Evolutionary conservation across 2,797 vertebrate species (phyloP), one percentile per base, ranked within the genome.

Genomic region (Falco biarmicus): DNA sequence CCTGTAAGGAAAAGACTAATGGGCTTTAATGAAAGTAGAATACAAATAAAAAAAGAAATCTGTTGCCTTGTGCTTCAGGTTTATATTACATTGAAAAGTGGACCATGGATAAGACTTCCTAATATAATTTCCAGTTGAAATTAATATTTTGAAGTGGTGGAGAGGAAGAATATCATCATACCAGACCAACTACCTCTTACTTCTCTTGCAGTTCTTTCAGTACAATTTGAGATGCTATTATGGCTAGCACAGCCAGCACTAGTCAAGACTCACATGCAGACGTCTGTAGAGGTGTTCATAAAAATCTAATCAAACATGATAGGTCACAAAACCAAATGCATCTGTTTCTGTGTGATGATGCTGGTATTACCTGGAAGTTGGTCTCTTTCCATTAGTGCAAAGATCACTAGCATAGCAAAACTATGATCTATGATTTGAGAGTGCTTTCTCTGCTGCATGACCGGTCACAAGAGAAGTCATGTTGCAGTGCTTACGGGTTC

Each of bases 31-130:
- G 87, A 93, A 96, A 96, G 92, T 26, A 94, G 80, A 93, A 75
- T 92, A 80, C 90, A 96, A 97, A 95, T 90, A 75, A 96, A 95
- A 96, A 95, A 86, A 45, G 50, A 96, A 96, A 88, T 95, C 68
- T 93, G 87, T 78, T 93, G 73, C 84, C 74, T 93, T 97, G 59
- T 93, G 77, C 82, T 96, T 96, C 83, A 93, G 66, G 54, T 94
- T 95, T 91, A 75, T 73, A 79, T 83, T 94, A 90, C 48, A 70
- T 81, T 93, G 77, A 85, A 75, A 89, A 93, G 54, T 65, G 75
- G 76, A 89, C 57, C 45, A 68, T 5, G 13, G 64, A 69, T 93
- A 65, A 89, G 65, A 92, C 71, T 89, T 97, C 92, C 54, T 86
- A 73, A 70, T 88, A 90, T 82, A 78, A 80, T 90, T 95, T 86